Percentiles rank a stretch among this genome's conserved stretches.
Conservation (phyloP, 2,113 vertebrate genomes). For the Eira barbara region DNA sequence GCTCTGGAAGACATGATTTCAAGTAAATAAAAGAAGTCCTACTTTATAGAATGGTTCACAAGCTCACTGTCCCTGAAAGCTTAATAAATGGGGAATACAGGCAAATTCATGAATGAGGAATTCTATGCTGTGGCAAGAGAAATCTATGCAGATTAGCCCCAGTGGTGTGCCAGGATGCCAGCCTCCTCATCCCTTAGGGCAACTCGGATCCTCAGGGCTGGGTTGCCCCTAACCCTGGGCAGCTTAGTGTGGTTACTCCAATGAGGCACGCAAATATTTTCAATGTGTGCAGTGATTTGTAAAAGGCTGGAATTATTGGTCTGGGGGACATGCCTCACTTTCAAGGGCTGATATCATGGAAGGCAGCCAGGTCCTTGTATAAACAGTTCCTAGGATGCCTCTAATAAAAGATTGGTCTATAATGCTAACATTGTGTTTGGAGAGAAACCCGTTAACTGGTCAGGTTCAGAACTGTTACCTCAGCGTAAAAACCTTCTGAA, state of each 20-base stretch:
- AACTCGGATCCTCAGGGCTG: not conserved
- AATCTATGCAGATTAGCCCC: not conserved
- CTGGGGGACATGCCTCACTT: not conserved
- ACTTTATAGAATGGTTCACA: not conserved
- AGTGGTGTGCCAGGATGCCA: not conserved
- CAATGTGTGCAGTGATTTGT: not conserved
- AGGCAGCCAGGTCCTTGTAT: not conserved
- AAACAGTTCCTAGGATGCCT: not conserved
- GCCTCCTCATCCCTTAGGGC: not conserved
- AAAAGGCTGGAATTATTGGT: not conserved
- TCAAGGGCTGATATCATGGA: not conserved
- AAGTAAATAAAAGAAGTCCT: conserved; percentile 32
- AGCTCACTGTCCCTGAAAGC: not conserved
- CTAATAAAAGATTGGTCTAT: not conserved
- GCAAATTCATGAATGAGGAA: conserved; percentile 33
- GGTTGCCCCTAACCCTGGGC: not conserved
- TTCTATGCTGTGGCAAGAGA: not conserved
- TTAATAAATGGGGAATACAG: not conserved
- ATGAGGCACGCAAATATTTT: not conserved
- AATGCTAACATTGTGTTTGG: not conserved
- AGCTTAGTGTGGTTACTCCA: not conserved
- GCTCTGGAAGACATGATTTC: conserved; percentile 7
- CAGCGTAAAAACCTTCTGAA: conserved; percentile 10
- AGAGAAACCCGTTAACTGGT: not conserved
- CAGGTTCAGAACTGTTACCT: conserved; percentile 5